Evolutionary conservation across 2,797 vertebrate genomes (phyloP), one percentile per base, ranked within the genome.

Genomic region (Gadopsis bispinosus): DNA sequence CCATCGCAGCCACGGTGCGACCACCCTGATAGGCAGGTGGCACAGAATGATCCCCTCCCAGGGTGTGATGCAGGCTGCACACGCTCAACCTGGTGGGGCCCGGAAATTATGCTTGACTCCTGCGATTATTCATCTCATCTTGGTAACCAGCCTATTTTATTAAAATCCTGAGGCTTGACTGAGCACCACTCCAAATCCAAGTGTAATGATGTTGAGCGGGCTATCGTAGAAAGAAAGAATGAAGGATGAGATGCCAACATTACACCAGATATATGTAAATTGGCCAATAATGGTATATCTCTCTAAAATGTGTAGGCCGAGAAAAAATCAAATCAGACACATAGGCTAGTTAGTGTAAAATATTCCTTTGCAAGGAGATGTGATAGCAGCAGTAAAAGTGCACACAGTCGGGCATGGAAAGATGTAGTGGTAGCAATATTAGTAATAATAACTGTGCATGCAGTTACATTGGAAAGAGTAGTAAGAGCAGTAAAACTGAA

Each of bases 101-200:
- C 3, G 77, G 79, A 88, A 89, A 78, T 83, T 51, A 73, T 45
- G 78, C 87, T 84, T 75, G 75, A 86, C 70, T 84, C 61, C 70
- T 43, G 75, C 58, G 13, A 88, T 88, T 69, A 86, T 84, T 90
- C 87, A 88, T 86, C 76, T 87, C 73, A 68, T 84, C 83, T 79
- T n/a, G 39, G 75, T 75, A 71, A 84, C 61, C 68, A 55, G 66
- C 50, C n/a, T 81, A 79, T 88, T 88, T 90, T 87, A 91, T 88
- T 80, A 88, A 89, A 84, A 83, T 84, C 86, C 87, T 19, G 69
- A 79, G 83, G 79, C 74, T 83, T 89, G 89, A 91, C 77, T 76
- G 86, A 93, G 87, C 72, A 84, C 80, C 83, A 70, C 77, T 77
- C 77, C 74, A 79, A 64, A 72, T 75, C 77, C 71, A 73, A 77